Conservation (phyloP, 2,113 vertebrate genomes). For the Boleophthalmus pectinirostris region DNA sequence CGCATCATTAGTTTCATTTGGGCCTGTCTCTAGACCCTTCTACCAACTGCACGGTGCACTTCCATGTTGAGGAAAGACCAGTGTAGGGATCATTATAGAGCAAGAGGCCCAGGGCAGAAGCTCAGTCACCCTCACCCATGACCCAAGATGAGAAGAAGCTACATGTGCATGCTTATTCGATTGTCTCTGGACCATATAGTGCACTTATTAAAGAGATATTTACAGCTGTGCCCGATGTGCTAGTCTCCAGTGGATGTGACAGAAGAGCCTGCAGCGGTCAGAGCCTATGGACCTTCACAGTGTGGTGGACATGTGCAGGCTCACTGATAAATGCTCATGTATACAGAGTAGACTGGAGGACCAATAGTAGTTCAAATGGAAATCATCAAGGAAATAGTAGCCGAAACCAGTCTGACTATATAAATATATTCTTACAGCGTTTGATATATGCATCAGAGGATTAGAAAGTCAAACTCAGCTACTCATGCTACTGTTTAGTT, state of each 20-base stretch:
- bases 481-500: too few species aligned
- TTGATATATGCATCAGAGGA: neutral
- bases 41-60: neutral
- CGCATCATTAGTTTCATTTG: neutral
- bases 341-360: neutral
- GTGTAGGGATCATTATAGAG: slow-evolving; percentile 12
- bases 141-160: slow-evolving; percentile 8
- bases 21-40: neutral
- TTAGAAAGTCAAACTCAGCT: neutral
- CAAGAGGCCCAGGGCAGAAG: slow-evolving; percentile 6
- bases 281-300: neutral
- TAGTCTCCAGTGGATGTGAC: neutral
- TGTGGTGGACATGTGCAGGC: neutral
- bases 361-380: neutral
- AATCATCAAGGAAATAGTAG: neutral
- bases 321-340: slow-evolving; percentile 7
- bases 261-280: neutral
- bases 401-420: neutral
- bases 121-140: neutral
- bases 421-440: neutral
- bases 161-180: neutral
- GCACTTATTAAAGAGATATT: slow-evolving; percentile 3
- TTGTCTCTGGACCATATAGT: slow-evolving; percentile 23
- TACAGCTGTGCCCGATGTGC: slow-evolving; percentile 7
- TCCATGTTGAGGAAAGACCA: neutral